Evolutionary conservation across 2,797 vertebrate species (phyloP).

Genomic region (Falco novaeseelandiae): DNA sequence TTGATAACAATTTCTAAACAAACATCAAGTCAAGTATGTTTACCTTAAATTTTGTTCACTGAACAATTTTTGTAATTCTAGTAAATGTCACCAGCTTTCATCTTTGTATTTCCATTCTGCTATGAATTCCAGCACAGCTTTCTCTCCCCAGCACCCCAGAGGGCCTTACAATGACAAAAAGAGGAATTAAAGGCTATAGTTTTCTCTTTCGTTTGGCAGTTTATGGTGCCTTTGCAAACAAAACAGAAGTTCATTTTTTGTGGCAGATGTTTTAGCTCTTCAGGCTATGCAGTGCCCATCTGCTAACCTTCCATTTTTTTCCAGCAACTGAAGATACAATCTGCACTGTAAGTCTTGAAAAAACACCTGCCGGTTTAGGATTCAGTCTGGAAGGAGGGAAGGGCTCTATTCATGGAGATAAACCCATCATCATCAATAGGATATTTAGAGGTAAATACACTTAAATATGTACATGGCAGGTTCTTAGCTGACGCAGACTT

Average conservation of each 20-base stretch:
- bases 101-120: not conserved
- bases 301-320: slow-evolving; percentile 8
- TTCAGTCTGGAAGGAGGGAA: slow-evolving; percentile 95
- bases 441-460: slow-evolving; percentile 86
- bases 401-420: slow-evolving; percentile 91
- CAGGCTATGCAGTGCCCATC: not conserved
- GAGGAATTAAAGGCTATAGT: not conserved
- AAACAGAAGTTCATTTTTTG: not conserved
- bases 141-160: not conserved
- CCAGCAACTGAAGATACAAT: slow-evolving; percentile 73
- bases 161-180: not conserved
- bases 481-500: not conserved
- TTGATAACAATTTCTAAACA: not conserved
- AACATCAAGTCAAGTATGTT: not conserved
- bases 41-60: not conserved
- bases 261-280: not conserved
- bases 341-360: slow-evolving; percentile 82
- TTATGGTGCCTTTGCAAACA: not conserved
- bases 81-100: not conserved
- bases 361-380: slow-evolving; percentile 87
- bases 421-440: slow-evolving; percentile 86
- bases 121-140: not conserved
- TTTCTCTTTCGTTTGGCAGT: not conserved
- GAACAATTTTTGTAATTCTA: not conserved
- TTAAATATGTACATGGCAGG: rapidly evolving